Evolutionary conservation across 2,113 vertebrate genomes (phyloP).

Genomic region (Cryptomyrus ogoouensis): DNA sequence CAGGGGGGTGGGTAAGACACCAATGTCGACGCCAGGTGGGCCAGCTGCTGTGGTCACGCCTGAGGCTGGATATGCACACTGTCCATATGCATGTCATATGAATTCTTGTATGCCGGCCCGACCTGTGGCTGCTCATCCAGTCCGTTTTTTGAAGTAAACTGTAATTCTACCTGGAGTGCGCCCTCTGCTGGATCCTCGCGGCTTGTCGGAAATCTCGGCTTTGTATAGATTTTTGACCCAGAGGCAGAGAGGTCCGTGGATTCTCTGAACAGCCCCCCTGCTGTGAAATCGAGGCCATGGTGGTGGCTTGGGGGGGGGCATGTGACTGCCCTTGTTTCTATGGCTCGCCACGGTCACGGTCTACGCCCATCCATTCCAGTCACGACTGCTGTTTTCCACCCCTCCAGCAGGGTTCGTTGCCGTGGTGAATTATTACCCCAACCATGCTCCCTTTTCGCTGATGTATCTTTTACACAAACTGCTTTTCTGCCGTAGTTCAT

Average conservation of each 20-base stretch:
- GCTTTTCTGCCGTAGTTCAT: background rate
- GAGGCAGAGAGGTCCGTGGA: background rate
- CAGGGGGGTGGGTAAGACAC: background rate
- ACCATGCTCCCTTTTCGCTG: too few species aligned
- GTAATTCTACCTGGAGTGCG: background rate
- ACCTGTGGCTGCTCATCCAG: background rate
- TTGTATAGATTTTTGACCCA: slow-evolving; percentile 29
- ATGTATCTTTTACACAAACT: background rate
- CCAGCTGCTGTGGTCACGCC: background rate
- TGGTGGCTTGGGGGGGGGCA: background rate
- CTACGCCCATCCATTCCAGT: background rate
- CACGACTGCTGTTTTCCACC: background rate
- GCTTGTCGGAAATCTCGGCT: background rate
- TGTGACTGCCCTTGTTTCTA: background rate
- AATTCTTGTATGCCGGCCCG: background rate
- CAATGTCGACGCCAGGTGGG: background rate
- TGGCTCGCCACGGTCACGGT: background rate
- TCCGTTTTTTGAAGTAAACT: background rate
- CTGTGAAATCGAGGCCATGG: background rate
- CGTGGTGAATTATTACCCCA: background rate
- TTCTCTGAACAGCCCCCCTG: background rate
- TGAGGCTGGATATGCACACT: background rate
- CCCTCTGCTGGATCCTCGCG: background rate
- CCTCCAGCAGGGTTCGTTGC: background rate
- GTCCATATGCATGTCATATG: background rate